Evolutionary conservation across 2,797 vertebrate genomes (phyloP).

Genomic region (Discoglossus pictus): DNA sequence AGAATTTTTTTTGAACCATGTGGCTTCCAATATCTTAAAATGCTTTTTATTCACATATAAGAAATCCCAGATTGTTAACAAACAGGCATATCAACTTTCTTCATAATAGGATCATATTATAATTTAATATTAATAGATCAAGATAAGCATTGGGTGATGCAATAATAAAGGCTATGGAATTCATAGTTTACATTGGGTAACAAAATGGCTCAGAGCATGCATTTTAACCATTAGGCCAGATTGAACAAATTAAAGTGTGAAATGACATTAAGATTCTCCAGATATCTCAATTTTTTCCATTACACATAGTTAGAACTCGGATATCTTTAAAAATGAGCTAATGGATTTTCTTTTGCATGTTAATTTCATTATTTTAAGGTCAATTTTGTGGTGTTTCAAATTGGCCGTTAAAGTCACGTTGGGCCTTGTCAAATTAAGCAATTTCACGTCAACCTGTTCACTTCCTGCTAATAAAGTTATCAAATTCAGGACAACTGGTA

Average conservation of each 20-base stretch:
- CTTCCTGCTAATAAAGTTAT: slow-evolving; percentile 11
- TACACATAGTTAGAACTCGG: slow-evolving; percentile 13
- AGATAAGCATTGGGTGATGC: too few species aligned
- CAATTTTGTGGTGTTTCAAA: slow-evolving; percentile 17
- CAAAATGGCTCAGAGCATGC: neutral
- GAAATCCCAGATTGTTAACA: too few species aligned
- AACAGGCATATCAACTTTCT: too few species aligned
- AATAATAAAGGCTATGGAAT: too few species aligned
- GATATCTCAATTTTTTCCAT: slow-evolving; percentile 19
- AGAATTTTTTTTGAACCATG: too few species aligned
- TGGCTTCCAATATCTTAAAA: too few species aligned
- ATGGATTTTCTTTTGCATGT: slow-evolving; percentile 20
- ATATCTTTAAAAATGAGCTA: slow-evolving; percentile 28
- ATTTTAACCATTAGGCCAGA: slow-evolving; percentile 1
- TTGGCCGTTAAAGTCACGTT: slow-evolving; percentile 6
- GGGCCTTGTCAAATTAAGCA: slow-evolving; percentile 12
- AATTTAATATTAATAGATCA: too few species aligned
- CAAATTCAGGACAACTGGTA: slow-evolving; percentile 8
- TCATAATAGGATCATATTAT: too few species aligned
- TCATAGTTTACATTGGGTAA: neutral
- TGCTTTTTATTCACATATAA: too few species aligned
- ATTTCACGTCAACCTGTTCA: slow-evolving; percentile 7
- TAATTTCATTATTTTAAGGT: slow-evolving; percentile 25
- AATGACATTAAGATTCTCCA: slow-evolving; percentile 18
- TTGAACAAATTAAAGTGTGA: slow-evolving; percentile 21